Evolutionary conservation across 1,140 invertebrate genomes (phyloP), one percentile per base, ranked within the genome.

Genomic region (Hyles euphorbiae): DNA sequence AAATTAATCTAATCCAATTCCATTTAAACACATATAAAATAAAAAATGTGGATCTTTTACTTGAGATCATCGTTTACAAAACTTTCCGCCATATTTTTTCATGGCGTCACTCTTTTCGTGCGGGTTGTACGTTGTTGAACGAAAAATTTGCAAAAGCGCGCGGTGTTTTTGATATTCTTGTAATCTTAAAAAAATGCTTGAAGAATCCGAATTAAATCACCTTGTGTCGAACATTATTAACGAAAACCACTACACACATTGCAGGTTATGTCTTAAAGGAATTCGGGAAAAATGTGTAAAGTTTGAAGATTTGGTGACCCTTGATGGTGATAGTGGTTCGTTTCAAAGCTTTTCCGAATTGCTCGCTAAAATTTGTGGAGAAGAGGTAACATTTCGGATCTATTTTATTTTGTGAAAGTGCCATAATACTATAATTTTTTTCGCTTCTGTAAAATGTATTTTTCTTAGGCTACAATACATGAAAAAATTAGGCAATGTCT

Each of bases 251-350:
- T 83, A 69, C 53, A 85, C 74, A 52, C 68, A 87, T 76, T 87
- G 84, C 58, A 83, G 82, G 77, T 84, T 87, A 87, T 87, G 84
- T 67, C 57, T 82, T 11, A 74, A 70, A 53, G 50, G 53, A 56
- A 74, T 87, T 47, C 56, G 70, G 52, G 73, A 77, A 5, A 58
- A 81, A 4, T 87, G 77, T 45, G 72, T 84, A 36, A 67, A 66
- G 34, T 76, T 87, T 54, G 64, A 76, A 9, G 79, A 85, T 61
- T 53, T 56, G 8, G 8, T 52, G 22, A 33, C 8, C 34, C 32
- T 34, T 32, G 50, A 52, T 52, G 11, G 10, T 8, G 50, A 52
- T 3, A 34, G 34, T 40, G 36, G 36, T 1, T 5, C 4, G 4
- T 40, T 8, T 40, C 5, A 11, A 48, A 11, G 46, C 46, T n/a